Evolutionary conservation across 2,888 invertebrate species (phyloP).

Genomic region (Camponotus fellah): DNA sequence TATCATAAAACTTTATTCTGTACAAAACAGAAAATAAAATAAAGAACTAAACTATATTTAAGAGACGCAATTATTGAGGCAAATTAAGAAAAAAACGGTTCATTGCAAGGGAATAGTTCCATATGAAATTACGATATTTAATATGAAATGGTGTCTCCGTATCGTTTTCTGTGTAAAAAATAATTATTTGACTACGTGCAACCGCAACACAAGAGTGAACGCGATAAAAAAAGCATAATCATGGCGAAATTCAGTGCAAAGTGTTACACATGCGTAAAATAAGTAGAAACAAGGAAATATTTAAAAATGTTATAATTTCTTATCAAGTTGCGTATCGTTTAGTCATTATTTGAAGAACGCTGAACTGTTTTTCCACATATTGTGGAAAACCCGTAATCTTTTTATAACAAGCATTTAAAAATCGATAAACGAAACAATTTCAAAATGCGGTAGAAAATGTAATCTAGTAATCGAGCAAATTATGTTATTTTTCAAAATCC

Average conservation of each 20-base stretch:
- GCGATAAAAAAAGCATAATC: slow-evolving; percentile 17
- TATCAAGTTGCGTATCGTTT: neutral
- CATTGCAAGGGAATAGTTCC: neutral
- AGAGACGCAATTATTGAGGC: neutral
- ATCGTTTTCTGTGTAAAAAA: neutral
- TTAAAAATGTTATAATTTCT: neutral
- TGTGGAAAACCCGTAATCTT: neutral
- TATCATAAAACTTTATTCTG: neutral
- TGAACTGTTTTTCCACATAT: neutral
- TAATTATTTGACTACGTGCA: slow-evolving; percentile 28
- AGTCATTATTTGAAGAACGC: neutral
- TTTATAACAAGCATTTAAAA: neutral
- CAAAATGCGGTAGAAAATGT: slow-evolving; percentile 1
- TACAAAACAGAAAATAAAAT: neutral
- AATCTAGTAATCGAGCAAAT: slow-evolving; percentile 34
- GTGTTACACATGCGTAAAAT: neutral
- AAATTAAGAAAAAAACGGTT: neutral
- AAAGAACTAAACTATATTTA: neutral
- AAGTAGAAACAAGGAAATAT: neutral
- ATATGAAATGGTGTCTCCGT: neutral
- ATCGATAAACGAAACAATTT: neutral
- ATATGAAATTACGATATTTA: slow-evolving; percentile 17
- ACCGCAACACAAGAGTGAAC: slow-evolving; percentile 4
- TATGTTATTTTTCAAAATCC: slow-evolving; percentile 23
- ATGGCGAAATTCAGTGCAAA: neutral